These are phyloP conservation scores for Eupithecia subumbrata DNA, from an alignment of 2,888 invertebrate genomes.

Conservation along the genomic window DNA sequence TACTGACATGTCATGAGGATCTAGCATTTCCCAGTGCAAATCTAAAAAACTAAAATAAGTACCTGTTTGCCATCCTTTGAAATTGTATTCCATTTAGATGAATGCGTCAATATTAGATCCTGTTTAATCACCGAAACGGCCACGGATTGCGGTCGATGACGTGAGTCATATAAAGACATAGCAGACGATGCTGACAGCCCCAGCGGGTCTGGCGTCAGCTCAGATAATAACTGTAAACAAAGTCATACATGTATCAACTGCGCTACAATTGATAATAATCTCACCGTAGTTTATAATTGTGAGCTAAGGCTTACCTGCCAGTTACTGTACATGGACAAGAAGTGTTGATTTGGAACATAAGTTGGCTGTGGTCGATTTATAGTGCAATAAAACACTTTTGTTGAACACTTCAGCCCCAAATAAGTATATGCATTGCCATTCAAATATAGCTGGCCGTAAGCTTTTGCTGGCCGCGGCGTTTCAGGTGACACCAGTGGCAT, in stretches of 20 bases:
- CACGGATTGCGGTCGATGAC: constrained; percentile 87
- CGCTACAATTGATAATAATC: constrained; percentile 22
- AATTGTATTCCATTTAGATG: constrained; percentile 84
- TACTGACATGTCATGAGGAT: neutral
- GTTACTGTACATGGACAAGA: constrained; percentile 98
- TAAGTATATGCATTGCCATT: constrained; percentile 97
- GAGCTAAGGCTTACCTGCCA: constrained; percentile 89
- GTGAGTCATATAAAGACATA: constrained; percentile 90
- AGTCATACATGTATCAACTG: constrained; percentile 53
- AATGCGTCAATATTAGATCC: constrained; percentile 86
- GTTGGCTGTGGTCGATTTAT: constrained; percentile 97
- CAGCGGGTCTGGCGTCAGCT: constrained; percentile 86
- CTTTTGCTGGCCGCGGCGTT: constrained; percentile 94
- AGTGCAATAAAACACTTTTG: constrained; percentile 96
- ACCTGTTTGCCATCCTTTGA: constrained; percentile 75
- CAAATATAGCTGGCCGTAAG: constrained; percentile 93
- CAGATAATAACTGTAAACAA: constrained; percentile 85
- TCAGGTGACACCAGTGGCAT: constrained; percentile 95
- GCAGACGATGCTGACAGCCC: constrained; percentile 87
- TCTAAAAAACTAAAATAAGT: constrained; percentile 30
- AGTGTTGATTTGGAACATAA: constrained; percentile 95
- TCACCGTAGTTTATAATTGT: constrained; percentile 27
- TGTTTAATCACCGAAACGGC: constrained; percentile 85
- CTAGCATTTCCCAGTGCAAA: neutral
- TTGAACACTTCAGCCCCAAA: constrained; percentile 94